Percentiles rank a stretch among this genome's conserved stretches.
phyloP scores from a whole-genome alignment of 2,113 vertebrate species.

The Neolamprologus kungweensis region DNA sequence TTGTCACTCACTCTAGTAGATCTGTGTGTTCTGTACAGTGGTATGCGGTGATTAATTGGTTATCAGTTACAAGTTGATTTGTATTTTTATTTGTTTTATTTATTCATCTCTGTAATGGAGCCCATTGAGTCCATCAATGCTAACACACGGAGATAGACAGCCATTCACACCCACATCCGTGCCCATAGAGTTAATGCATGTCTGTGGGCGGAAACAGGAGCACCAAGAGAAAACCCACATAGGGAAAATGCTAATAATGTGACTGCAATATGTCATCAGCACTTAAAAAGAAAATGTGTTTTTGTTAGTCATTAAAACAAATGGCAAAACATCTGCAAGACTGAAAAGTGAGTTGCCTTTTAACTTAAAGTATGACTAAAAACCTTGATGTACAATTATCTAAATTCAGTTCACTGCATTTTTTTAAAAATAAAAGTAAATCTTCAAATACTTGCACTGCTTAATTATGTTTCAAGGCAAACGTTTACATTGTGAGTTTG shows the following conservation, averaged over 20 bases:
- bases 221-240: not conserved
- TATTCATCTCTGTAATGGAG: not conserved
- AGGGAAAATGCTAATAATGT: not conserved
- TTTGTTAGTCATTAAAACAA: not conserved
- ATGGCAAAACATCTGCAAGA: not conserved
- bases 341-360: not conserved
- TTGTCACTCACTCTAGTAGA: not conserved
- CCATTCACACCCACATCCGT: not conserved
- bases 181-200: not conserved
- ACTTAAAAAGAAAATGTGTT: rapidly evolving
- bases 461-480: not conserved
- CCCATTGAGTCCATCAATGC: not conserved
- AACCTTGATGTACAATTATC: not conserved
- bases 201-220: not conserved
- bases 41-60: not conserved
- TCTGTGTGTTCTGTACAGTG: rapidly evolving
- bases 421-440: not conserved
- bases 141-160: not conserved
- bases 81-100: not conserved
- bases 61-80: not conserved
- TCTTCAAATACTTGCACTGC: not conserved
- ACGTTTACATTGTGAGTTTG: not conserved
- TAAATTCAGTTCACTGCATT: not conserved
- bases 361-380: not conserved
- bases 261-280: not conserved